Conservation (phyloP, 2,888 invertebrate species). For the Sisyra terminalis region DNA sequence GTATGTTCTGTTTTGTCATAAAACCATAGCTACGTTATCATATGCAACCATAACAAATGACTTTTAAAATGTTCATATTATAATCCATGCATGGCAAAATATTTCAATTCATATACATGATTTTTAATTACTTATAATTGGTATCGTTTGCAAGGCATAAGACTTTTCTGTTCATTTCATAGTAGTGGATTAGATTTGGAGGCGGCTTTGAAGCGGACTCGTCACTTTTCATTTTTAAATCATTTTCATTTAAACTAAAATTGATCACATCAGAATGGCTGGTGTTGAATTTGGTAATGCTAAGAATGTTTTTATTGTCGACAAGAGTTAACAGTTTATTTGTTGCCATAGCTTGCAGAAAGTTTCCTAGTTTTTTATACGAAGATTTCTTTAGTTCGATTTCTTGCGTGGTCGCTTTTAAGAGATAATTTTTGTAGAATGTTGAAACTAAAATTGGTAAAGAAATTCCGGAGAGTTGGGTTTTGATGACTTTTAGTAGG, state of each 20-base stretch:
- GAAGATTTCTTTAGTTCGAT: neutral
- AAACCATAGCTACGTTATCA: too few species aligned
- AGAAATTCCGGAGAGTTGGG: neutral
- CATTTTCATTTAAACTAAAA: neutral
- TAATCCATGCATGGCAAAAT: too few species aligned
- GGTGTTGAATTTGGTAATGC: neutral
- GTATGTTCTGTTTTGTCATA: too few species aligned
- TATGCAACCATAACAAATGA: too few species aligned
- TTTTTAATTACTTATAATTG: neutral
- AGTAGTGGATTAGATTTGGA: neutral
- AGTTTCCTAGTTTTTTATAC: neutral
- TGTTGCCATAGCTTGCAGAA: neutral
- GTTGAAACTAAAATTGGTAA: constrained; percentile 1
- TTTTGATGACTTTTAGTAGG: neutral
- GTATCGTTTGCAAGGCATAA: neutral
- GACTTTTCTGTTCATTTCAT: neutral
- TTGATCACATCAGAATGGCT: neutral
- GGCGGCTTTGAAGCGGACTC: neutral
- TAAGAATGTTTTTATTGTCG: neutral
- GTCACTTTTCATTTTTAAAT: neutral
- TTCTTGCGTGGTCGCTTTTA: neutral
- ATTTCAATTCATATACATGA: too few species aligned
- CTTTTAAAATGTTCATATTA: too few species aligned
- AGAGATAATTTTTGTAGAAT: neutral
- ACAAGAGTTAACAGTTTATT: neutral